These are phyloP conservation scores for Drosophila colorata DNA, from an alignment of 2,888 invertebrate species.

Conservation along the genomic window DNA sequence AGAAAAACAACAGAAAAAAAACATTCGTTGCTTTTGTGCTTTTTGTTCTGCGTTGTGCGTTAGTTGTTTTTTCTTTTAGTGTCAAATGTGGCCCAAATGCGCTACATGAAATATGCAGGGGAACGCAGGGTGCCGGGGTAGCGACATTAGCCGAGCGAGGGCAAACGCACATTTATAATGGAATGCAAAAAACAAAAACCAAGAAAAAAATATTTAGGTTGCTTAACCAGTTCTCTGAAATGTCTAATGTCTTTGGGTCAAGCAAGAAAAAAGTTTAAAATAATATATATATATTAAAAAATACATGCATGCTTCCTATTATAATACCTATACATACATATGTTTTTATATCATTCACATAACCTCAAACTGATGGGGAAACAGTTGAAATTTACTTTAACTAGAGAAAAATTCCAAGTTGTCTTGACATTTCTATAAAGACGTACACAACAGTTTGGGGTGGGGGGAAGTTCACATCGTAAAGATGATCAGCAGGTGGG, in stretches of 20 bases:
- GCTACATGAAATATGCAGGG: slow-evolving; percentile 3
- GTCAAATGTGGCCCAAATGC: slow-evolving; percentile 32
- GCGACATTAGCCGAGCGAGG: slow-evolving; percentile 3
- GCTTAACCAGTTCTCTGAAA: slow-evolving; percentile 28
- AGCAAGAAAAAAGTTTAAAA: not conserved
- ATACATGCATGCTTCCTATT: too few relatives aligned
- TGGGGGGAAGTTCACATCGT: too few relatives aligned
- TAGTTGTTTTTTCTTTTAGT: not conserved
- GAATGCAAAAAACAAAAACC: slow-evolving; percentile 23
- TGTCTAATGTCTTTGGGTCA: slow-evolving; percentile 25
- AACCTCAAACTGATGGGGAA: slow-evolving; percentile 1
- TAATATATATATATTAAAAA: not conserved
- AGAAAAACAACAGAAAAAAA: slow-evolving; percentile 23
- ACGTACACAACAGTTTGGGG: too few relatives aligned
- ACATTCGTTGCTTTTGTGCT: slow-evolving; percentile 21
- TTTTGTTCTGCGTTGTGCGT: slow-evolving; percentile 6
- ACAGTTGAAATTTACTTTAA: not conserved
- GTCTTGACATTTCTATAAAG: too few relatives aligned
- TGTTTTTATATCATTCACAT: too few relatives aligned
- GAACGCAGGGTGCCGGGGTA: slow-evolving; percentile 1
- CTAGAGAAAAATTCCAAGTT: not conserved
- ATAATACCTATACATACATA: not conserved
- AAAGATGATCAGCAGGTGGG: slow-evolving; percentile 30
- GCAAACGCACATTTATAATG: slow-evolving; percentile 23
- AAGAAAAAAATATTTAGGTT: slow-evolving; percentile 4